phyloP scores from a whole-genome alignment of 2,113 vertebrate species.

The Hemibagrus wyckioides region DNA sequence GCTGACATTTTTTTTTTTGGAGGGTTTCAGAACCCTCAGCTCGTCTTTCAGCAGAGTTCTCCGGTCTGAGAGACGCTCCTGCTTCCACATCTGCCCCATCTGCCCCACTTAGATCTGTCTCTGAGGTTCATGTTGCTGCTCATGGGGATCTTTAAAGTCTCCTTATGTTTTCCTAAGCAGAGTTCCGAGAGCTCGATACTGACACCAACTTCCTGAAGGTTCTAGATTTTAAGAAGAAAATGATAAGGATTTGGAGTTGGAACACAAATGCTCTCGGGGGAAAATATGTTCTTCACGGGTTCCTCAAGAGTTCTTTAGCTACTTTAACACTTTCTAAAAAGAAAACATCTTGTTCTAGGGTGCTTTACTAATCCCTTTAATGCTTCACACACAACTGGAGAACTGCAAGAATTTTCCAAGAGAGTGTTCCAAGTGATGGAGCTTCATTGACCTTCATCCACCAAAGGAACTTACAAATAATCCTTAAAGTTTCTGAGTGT shows the following conservation, averaged over 20 bases:
- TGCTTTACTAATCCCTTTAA: not conserved
- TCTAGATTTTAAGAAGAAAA: not conserved
- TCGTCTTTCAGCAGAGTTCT: conserved; percentile 51
- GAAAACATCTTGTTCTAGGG: not conserved
- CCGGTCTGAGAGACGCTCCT: conserved; percentile 50
- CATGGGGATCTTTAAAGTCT: conserved; percentile 41
- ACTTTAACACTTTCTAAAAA: not conserved
- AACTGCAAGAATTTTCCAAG: not conserved
- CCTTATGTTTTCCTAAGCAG: not conserved
- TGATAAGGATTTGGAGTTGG: not conserved
- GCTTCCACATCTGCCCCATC: conserved; percentile 10
- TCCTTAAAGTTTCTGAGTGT: not conserved
- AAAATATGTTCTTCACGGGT: not conserved
- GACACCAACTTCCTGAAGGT: not conserved
- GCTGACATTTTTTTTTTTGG: not conserved
- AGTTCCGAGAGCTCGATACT: not conserved
- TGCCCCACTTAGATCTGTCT: conserved; percentile 1
- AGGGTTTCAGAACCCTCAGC: conserved; percentile 60
- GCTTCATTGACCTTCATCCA: not conserved
- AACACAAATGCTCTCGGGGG: not conserved
- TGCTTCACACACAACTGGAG: not conserved
- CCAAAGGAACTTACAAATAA: not conserved
- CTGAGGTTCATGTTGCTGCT: conserved; percentile 40
- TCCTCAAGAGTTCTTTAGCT: not conserved
- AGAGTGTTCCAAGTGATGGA: not conserved